phyloP scores from a whole-genome alignment of 2,113 vertebrate genomes.

The Nymphicus hollandicus region DNA sequence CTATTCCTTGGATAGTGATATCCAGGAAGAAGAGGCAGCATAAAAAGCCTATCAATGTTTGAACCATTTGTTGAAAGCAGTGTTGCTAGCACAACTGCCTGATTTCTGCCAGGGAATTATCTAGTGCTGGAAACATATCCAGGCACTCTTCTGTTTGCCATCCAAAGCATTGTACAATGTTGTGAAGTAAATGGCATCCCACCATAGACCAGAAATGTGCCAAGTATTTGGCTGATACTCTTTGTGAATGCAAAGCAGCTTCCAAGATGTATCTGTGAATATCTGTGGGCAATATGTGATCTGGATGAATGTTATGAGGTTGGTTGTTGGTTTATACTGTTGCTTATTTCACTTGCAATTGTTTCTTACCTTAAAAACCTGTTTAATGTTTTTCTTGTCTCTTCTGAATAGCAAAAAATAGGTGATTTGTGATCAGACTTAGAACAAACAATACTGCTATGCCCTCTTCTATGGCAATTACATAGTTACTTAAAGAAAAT shows the following conservation, averaged over 20 bases:
- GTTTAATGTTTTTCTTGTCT: background rate
- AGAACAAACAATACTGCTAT: background rate
- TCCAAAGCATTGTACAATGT: slow-evolving; percentile 54
- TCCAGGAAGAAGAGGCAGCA: background rate
- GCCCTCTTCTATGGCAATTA: background rate
- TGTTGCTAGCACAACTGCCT: slow-evolving; percentile 54
- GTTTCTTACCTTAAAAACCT: slow-evolving; percentile 9
- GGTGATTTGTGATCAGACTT: background rate
- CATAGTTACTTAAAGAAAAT: background rate
- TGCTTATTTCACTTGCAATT: background rate
- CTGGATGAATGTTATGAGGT: background rate
- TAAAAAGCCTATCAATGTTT: slow-evolving; percentile 3
- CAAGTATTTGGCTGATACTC: slow-evolving; percentile 62
- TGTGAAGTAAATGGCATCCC: slow-evolving; percentile 73
- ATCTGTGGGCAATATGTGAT: slow-evolving; percentile 4
- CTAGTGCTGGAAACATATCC: slow-evolving; percentile 67
- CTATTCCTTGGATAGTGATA: background rate
- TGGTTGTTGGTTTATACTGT: slow-evolving; percentile 3
- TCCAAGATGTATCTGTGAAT: slow-evolving; percentile 40
- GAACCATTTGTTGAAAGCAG: slow-evolving; percentile 47
- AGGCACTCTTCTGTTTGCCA: slow-evolving; percentile 60
- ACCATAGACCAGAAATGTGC: slow-evolving; percentile 61
- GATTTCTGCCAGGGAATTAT: slow-evolving; percentile 72
- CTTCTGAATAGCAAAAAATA: background rate
- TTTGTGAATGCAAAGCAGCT: slow-evolving; percentile 67